Evolutionary conservation across 2,797 vertebrate genomes (phyloP).

Genomic region (Melanotaenia nigrans): DNA sequence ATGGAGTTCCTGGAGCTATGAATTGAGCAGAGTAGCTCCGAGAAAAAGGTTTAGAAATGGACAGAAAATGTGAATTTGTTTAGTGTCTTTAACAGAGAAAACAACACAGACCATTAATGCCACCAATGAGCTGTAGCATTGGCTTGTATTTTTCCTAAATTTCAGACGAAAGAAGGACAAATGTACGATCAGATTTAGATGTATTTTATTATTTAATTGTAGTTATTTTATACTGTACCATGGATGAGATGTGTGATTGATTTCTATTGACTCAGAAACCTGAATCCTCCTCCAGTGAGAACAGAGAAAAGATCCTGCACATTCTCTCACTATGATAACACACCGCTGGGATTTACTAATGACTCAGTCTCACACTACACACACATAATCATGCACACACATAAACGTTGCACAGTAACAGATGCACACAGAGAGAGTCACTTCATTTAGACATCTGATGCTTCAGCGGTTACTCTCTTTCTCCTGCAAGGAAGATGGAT

Average conservation of each 20-base stretch:
- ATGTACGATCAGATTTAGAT: background rate
- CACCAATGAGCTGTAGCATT: background rate
- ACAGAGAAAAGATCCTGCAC: conserved; percentile 17
- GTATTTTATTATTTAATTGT: conserved; percentile 2
- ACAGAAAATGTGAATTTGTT: conserved; percentile 2
- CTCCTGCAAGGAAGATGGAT: conserved; percentile 28
- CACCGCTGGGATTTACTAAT: conserved; percentile 55
- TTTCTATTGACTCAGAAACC: conserved; percentile 50
- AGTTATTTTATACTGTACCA: conserved; percentile 1
- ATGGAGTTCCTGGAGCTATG: conserved; percentile 51
- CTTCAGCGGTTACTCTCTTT: conserved; percentile 46
- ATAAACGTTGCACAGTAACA: background rate
- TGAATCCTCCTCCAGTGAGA: conserved; percentile 9
- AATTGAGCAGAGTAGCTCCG: conserved; percentile 13
- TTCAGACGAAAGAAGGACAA: background rate
- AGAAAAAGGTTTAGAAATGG: background rate
- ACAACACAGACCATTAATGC: background rate
- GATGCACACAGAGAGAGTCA: conserved; percentile 34
- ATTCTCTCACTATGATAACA: conserved; percentile 26
- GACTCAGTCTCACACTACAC: conserved; percentile 25
- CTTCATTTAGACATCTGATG: conserved; percentile 65
- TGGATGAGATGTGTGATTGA: conserved; percentile 25
- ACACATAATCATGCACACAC: conserved; percentile 6
- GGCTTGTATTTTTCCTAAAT: background rate
- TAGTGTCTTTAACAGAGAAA: background rate